phyloP scores from a whole-genome alignment of 1,140 invertebrate genomes.

The Drosophila bocki region DNA sequence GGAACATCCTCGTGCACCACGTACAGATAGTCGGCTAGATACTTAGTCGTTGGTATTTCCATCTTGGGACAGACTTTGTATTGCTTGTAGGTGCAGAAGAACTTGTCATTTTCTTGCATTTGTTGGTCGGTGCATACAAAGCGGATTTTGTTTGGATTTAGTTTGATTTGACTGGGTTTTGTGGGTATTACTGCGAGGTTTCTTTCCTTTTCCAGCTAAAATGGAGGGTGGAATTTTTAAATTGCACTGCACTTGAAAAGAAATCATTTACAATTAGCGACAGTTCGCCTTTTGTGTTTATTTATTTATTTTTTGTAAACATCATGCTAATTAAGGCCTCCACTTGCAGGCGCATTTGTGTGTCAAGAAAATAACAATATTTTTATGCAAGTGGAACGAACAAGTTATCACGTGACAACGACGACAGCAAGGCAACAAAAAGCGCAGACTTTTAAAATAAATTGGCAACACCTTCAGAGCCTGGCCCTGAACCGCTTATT shows the following conservation, averaged over 20 bases:
- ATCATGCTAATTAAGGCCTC: slow-evolving; percentile 48
- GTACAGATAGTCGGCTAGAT: slow-evolving; percentile 85
- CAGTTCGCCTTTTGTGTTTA: slow-evolving; percentile 13
- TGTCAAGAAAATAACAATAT: slow-evolving; percentile 56
- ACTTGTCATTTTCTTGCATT: slow-evolving; percentile 85
- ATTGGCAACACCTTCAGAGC: slow-evolving; percentile 77
- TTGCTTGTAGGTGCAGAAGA: slow-evolving; percentile 75
- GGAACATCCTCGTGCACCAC: slow-evolving; percentile 84
- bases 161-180: neutral
- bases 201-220: slow-evolving; percentile 25
- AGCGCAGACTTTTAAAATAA: slow-evolving; percentile 71
- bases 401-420: slow-evolving; percentile 71
- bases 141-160: slow-evolving; percentile 7
- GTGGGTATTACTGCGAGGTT: slow-evolving; percentile 7
- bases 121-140: slow-evolving; percentile 62
- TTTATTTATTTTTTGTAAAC: slow-evolving; percentile 38
- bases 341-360: slow-evolving; percentile 56
- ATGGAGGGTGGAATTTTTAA: slow-evolving; percentile 6
- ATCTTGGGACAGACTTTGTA: slow-evolving; percentile 85
- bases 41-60: slow-evolving; percentile 84
- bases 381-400: slow-evolving; percentile 72
- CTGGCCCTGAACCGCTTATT: slow-evolving; percentile 79
- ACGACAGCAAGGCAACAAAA: slow-evolving; percentile 45
- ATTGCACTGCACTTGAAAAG: slow-evolving; percentile 42
- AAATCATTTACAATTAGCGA: slow-evolving; percentile 34